Conservation (phyloP, 2,113 vertebrate genomes). For the Turnix velox region DNA sequence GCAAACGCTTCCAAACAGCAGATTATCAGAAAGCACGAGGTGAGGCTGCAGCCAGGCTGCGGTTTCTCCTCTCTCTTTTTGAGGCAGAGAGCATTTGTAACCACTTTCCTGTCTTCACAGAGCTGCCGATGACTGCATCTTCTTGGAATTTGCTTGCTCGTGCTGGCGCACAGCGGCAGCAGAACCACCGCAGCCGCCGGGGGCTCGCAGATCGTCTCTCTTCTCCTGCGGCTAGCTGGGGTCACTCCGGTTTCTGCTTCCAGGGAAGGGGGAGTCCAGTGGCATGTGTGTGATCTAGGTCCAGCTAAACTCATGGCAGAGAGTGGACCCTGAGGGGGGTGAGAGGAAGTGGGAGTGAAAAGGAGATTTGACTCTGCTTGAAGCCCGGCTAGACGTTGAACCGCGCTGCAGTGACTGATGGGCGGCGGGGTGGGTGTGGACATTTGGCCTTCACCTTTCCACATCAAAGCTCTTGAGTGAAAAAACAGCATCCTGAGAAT, state of each 20-base stretch:
- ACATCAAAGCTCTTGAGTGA: not conserved
- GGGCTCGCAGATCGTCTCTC: conserved; percentile 59
- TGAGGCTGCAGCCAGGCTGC: conserved; percentile 16
- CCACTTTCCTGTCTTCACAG: conserved; percentile 77
- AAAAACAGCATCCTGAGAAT: conserved; percentile 37
- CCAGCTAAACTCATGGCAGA: conserved; percentile 14
- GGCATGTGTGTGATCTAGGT: conserved; percentile 39
- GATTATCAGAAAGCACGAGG: conserved; percentile 24
- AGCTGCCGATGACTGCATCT: conserved; percentile 71
- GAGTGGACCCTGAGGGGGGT: not conserved
- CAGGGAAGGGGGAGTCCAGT: not conserved
- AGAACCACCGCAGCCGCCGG: conserved; percentile 1
- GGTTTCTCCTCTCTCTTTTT: conserved; percentile 22
- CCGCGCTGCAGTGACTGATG: not conserved
- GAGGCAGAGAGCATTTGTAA: conserved; percentile 56
- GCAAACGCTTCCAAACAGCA: not conserved
- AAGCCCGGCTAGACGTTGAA: not conserved
- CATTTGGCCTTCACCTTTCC: not conserved
- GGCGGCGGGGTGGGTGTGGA: not conserved
- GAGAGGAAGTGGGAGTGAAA: not conserved
- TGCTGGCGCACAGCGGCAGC: conserved; percentile 48
- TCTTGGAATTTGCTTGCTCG: conserved; percentile 78
- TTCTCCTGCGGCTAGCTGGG: conserved; percentile 62
- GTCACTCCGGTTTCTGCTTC: conserved; percentile 72
- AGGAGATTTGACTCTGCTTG: not conserved